phyloP scores from a whole-genome alignment of 2,113 vertebrate genomes.

The Macrotis lagotis region DNA sequence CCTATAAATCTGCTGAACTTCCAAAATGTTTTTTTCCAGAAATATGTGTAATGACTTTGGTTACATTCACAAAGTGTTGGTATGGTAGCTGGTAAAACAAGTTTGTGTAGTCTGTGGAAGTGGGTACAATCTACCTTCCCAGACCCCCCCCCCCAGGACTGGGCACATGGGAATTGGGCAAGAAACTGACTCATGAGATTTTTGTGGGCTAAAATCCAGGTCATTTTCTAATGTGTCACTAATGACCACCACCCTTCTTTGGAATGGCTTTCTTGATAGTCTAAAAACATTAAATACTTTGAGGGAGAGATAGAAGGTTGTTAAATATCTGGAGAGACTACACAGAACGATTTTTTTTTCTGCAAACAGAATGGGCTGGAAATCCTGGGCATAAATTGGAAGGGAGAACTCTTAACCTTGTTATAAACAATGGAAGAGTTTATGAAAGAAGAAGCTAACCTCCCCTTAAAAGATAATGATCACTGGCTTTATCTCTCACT shows the following conservation, averaged over 20 bases:
- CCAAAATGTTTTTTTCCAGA: constrained; percentile 90
- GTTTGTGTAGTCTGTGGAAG: constrained; percentile 90
- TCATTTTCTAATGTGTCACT: constrained; percentile 76
- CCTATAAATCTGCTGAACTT: constrained; percentile 88
- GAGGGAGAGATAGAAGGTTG: constrained; percentile 91
- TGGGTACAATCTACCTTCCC: constrained; percentile 88
- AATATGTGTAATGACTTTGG: constrained; percentile 86
- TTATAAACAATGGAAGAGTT: constrained; percentile 87
- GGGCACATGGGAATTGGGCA: constrained; percentile 92
- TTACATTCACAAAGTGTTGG: constrained; percentile 94
- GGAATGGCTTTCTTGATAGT: constrained; percentile 91
- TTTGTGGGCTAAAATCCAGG: constrained; percentile 89
- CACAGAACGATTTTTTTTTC: constrained; percentile 88
- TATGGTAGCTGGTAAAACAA: constrained; percentile 94
- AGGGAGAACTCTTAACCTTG: constrained; percentile 91
- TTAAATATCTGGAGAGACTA: constrained; percentile 83
- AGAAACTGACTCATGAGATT: constrained; percentile 99
- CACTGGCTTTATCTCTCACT: constrained; percentile 93
- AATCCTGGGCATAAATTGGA: constrained; percentile 81
- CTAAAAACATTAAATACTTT: constrained; percentile 92
- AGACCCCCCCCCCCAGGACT: constrained; percentile 88
- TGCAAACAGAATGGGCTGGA: constrained; percentile 85
- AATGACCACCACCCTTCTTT: constrained; percentile 83
- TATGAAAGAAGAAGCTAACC: constrained; percentile 84
- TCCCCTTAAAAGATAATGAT: constrained; percentile 94